Conservation (phyloP, 2,888 invertebrate genomes). For the Brenthis hecate region DNA sequence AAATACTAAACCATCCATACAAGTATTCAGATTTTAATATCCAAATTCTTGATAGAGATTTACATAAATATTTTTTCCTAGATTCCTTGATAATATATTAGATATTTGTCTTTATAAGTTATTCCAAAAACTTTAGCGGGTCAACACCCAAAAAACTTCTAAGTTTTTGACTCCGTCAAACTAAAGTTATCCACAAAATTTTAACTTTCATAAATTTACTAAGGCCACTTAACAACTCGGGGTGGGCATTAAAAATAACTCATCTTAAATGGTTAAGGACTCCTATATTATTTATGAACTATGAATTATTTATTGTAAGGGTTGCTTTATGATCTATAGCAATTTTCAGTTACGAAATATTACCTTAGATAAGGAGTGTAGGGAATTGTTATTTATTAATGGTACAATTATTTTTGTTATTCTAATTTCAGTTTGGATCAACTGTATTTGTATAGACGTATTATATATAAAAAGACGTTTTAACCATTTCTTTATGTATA, state of each 20-base stretch:
- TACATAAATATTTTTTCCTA: slow-evolving; percentile 2
- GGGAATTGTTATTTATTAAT: no score
- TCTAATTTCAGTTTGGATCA: no score
- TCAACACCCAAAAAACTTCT: slow-evolving; percentile 9
- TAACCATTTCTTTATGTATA: no score
- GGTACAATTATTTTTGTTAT: no score
- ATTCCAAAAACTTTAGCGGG: neutral
- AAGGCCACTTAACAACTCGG: slow-evolving; percentile 35
- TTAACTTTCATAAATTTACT: slow-evolving; percentile 45
- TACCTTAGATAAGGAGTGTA: no score
- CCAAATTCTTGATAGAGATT: slow-evolving; percentile 6
- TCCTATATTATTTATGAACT: slow-evolving; percentile 24
- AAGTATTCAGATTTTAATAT: neutral
- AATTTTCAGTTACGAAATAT: no score
- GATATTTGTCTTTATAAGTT: slow-evolving; percentile 7
- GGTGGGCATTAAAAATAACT: slow-evolving; percentile 31
- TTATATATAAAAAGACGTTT: no score
- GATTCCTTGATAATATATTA: neutral
- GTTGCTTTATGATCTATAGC: neutral
- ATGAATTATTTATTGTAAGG: slow-evolving; percentile 13
- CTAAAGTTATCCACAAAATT: slow-evolving; percentile 35
- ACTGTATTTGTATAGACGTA: no score
- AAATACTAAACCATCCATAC: neutral
- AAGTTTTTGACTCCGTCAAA: slow-evolving; percentile 19
- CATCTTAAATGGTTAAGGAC: slow-evolving; percentile 27